phyloP scores from a whole-genome alignment of 2,888 invertebrate species.

The Drosophila macrospina region DNA sequence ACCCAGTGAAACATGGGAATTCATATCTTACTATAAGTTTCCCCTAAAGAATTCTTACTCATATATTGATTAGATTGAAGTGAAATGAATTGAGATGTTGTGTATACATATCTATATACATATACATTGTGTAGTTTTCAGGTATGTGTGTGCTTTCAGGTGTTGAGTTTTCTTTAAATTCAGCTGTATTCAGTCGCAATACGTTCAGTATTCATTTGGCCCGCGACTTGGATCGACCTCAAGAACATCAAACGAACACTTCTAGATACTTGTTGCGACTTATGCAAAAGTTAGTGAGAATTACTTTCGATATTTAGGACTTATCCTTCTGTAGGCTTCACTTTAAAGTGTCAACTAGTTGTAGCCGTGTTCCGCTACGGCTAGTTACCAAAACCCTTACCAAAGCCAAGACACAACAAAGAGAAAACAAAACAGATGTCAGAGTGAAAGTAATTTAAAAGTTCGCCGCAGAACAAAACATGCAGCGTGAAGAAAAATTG shows the following conservation, averaged over 20 bases:
- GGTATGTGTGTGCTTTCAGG: background rate
- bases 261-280: background rate
- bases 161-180: constrained; percentile 10
- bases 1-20: background rate
- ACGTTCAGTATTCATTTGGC: background rate
- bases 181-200: background rate
- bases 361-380: constrained; percentile 26
- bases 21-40: background rate
- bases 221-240: background rate
- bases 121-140: background rate
- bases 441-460: constrained; percentile 69
- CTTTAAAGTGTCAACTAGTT: constrained; percentile 32
- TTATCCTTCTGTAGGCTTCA: constrained; percentile 1
- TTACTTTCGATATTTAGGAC: background rate
- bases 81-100: background rate
- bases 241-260: background rate
- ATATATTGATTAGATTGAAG: background rate
- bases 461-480: constrained; percentile 67
- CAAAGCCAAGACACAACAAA: constrained; percentile 3
- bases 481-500: constrained; percentile 66
- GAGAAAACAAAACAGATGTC: constrained; percentile 40
- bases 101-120: background rate
- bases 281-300: background rate
- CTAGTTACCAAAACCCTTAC: constrained; percentile 13
- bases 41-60: background rate